Base-by-base conservation (phyloP, 2,113 vertebrate genomes). In the Siniperca chuatsi region DNA sequence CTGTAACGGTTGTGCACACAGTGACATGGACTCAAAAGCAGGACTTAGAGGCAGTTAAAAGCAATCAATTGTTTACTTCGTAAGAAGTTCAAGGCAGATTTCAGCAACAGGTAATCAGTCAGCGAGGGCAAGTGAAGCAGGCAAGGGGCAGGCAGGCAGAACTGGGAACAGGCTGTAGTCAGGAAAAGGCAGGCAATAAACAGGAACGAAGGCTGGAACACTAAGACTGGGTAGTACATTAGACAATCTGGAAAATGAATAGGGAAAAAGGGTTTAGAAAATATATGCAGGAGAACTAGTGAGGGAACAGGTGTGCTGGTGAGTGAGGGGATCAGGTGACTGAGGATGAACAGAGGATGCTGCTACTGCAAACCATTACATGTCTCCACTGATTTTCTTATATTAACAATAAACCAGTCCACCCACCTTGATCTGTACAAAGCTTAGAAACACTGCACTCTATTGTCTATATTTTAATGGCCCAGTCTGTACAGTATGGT, bases 401-500 rank as follows among this genome's bases (percentile, higher is more conserved):
- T 42, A 57, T 69, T 52, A 25, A 52, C 33, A 62, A n/a, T 82
- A 23, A 60, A 29, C 4, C 52, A 12, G 18, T 33, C n/a, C 12
- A 23, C 33, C 33, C 12, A 42, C 2, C 7, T 40, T 50, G 16
- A 61, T 61, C 42, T 29, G 33, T 23, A 48, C 46, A 64, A 64
- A 68, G 33, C 40, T 57, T 12, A 76, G 35, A 48, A 48, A 25
- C 29, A 23, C 10, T 1, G 1, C 11, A 20, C 16, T 48, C 8
- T 75, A 6, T 10, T 25, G 29, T 40, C 1, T 37, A 20, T 57
- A 64, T 9, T 44, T 72, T 18, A 46, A 74, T 29, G 15, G 23
- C 55, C 55, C 37, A 74, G 35, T 73, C 25, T 66, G 68, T 40
- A 58, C 60, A 66, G 29, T 50, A 25, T 58, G 50, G 52, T 72